Conservation (phyloP, 2,113 vertebrate genomes). For the Helogale parvula region DNA sequence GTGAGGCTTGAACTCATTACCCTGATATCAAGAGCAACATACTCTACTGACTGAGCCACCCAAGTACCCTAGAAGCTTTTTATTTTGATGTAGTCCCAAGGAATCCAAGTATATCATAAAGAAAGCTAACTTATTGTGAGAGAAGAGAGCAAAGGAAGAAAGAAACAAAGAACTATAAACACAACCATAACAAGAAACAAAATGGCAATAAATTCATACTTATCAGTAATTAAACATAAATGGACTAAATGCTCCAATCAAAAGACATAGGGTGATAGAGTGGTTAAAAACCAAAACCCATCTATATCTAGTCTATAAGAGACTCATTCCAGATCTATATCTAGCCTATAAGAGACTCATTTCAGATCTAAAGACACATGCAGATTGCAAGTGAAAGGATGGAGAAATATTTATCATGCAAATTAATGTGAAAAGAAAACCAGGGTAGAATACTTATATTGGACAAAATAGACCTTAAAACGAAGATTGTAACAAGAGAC, state of each 20-base stretch:
- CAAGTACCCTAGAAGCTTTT: background rate
- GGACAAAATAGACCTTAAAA: background rate
- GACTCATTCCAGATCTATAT: background rate
- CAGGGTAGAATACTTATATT: background rate
- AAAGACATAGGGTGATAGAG: background rate
- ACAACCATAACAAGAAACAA: background rate
- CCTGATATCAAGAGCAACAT: background rate
- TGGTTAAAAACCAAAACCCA: background rate
- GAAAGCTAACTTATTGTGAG: background rate
- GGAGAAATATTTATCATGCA: background rate
- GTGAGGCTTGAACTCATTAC: background rate
- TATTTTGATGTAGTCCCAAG: background rate
- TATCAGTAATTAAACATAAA: background rate
- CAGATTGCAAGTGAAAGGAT: background rate
- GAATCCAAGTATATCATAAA: background rate
- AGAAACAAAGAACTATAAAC: background rate
- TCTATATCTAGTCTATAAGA: background rate
- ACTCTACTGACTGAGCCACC: background rate
- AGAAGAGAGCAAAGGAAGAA: background rate
- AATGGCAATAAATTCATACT: background rate
- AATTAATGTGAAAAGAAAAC: background rate
- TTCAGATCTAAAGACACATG: background rate
- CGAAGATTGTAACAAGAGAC: background rate
- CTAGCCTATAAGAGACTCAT: background rate
- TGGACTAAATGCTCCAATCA: background rate